Evolutionary conservation across 2,888 invertebrate species (phyloP).

Genomic region (Phaonia tiefii): DNA sequence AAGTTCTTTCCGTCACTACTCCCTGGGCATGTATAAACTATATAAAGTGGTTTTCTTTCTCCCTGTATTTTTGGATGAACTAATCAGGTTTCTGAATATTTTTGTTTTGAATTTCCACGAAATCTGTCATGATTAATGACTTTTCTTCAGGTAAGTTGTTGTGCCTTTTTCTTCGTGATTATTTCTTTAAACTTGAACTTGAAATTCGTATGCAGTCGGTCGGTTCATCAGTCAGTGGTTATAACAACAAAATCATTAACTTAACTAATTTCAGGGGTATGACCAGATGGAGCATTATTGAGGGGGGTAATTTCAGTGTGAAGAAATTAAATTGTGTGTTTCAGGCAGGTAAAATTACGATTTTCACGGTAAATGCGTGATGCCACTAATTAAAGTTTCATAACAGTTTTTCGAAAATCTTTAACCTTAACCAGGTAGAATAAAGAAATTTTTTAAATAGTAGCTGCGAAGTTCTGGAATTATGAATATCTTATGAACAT

Average conservation of each 20-base stretch:
- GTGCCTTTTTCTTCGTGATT: background rate
- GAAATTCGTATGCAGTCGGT: background rate
- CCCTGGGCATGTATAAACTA: no score
- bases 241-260: background rate
- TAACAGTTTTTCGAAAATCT: no score
- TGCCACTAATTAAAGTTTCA: no score
- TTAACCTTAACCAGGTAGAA: no score
- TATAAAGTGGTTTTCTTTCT: background rate
- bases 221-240: background rate
- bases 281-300: no score
- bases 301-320: background rate
- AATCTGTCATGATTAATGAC: constrained; percentile 35
- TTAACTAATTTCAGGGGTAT: background rate
- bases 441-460: no score
- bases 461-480: no score
- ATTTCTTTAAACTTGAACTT: constrained; percentile 24
- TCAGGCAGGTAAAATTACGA: background rate
- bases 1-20: no score
- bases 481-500: no score
- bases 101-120: constrained; percentile 12
- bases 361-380: constrained; percentile 11
- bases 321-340: background rate
- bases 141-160: background rate
- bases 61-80: background rate
- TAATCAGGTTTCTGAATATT: constrained; percentile 17